Evolutionary conservation across 2,888 invertebrate species (phyloP), one percentile per base, ranked within the genome.

Genomic region (Calameuta pallipes): DNA sequence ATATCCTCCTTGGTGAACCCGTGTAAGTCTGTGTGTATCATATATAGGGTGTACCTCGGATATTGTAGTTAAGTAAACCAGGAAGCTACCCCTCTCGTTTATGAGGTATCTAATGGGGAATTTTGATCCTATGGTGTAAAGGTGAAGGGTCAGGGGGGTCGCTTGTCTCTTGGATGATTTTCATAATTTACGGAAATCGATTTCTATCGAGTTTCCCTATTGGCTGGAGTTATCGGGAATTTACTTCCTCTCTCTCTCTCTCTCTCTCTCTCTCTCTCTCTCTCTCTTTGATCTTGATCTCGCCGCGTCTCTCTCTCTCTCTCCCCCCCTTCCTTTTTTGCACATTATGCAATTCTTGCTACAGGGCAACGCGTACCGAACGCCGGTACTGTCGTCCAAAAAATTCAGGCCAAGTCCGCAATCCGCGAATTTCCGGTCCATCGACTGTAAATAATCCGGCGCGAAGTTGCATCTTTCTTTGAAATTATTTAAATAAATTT

Each of bases 1-100:
- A 79, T 76, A 74, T 79, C 75, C 79, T 79, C 69, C 74, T 35
- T 41, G 71, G 23, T 1, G 41, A 56, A 23, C 4, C 1, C 0
- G 23, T 56, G 23, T 23, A 15, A 36, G 12, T 36, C 3, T 23
- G 23, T 56, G 41, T 23, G 23, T 56, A 56, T 56, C 23, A 2
- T 56, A 56, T 56, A 56, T 56, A 56, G 41, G 41, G 41, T 56
- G 41, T 56, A 23, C 1, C 41, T 23, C 41, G 41, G 23, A 56
- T 56, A 56, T 23, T 56, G 41, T 56, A 56, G 23, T 56, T 56
- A 23, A 56, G 23, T 56, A 56, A 56, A 56, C 41, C 23, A 56
- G 41, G 41, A 23, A 56, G 41, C 41, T 23, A 41, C 15, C 15
- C 41, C 41, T 41, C 23, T 1, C 41, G 41, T 9, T 56, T 56